Percentiles rank a stretch among this genome's conserved stretches.
These are phyloP conservation scores for Silurus aristotelis DNA, from an alignment of 2,797 vertebrate species.

Conservation along the genomic window DNA sequence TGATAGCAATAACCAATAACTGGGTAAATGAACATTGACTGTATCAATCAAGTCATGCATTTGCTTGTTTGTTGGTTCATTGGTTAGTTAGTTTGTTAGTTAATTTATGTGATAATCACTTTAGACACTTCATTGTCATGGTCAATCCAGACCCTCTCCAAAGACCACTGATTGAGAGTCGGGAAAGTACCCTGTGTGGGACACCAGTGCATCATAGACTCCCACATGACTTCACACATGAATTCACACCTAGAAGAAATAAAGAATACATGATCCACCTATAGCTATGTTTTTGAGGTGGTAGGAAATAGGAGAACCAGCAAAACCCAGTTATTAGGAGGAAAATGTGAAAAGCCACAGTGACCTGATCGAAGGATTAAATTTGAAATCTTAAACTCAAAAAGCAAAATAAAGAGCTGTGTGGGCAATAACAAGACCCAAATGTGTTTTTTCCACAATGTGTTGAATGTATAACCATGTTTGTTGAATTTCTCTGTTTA, in stretches of 20 bases:
- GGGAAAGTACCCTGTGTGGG: neutral
- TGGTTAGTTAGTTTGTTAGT: neutral
- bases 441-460: neutral
- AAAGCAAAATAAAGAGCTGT: neutral
- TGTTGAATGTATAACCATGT: neutral
- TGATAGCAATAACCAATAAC: neutral
- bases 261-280: neutral
- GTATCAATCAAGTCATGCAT: no score
- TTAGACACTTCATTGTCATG: neutral
- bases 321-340: neutral
- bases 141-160: neutral
- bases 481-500: conserved; percentile 7
- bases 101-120: neutral
- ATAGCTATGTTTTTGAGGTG: neutral
- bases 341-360: neutral
- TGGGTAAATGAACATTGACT: neutral
- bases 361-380: neutral
- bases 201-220: neutral
- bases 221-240: neutral
- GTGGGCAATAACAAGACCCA: neutral
- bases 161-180: neutral
- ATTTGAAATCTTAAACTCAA: neutral
- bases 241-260: neutral
- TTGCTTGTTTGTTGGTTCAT: neutral
- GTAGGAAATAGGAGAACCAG: neutral